Conservation (phyloP, 2,888 invertebrate genomes). For the Chalcis sispes region DNA sequence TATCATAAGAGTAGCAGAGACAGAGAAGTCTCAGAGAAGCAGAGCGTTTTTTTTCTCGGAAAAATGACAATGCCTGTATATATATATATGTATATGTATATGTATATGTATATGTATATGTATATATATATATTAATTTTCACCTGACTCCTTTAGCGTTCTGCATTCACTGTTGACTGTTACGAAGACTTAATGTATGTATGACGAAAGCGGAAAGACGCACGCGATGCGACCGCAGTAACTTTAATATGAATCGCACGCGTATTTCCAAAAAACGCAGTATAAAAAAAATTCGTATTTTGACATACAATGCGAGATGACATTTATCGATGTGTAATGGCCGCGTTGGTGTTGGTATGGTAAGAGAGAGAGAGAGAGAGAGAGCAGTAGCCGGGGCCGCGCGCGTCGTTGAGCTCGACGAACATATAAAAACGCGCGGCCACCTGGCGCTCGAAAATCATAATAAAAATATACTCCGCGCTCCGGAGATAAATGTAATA, state of each 20-base stretch:
- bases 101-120: background rate
- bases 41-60: too few species aligned
- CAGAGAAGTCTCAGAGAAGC: too few species aligned
- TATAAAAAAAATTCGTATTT: constrained; percentile 26
- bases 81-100: background rate
- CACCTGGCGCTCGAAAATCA: constrained; percentile 70
- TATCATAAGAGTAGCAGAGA: too few species aligned
- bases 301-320: constrained; percentile 58
- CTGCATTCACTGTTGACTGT: background rate
- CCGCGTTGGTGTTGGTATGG: constrained; percentile 37
- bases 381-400: background rate
- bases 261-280: background rate
- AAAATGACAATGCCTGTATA: too few species aligned
- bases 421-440: constrained; percentile 56
- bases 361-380: background rate
- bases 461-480: constrained; percentile 56
- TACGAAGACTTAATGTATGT: too few species aligned
- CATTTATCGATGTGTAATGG: constrained; percentile 68
- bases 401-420: too few species aligned
- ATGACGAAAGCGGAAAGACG: too few species aligned
- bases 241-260: too few species aligned
- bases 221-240: background rate
- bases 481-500: constrained; percentile 53
- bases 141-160: background rate
- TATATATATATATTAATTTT: constrained; percentile 7